These are phyloP conservation scores for Accipiter virgatus DNA, from an alignment of 2,113 vertebrate genomes.

Conservation along the genomic window DNA sequence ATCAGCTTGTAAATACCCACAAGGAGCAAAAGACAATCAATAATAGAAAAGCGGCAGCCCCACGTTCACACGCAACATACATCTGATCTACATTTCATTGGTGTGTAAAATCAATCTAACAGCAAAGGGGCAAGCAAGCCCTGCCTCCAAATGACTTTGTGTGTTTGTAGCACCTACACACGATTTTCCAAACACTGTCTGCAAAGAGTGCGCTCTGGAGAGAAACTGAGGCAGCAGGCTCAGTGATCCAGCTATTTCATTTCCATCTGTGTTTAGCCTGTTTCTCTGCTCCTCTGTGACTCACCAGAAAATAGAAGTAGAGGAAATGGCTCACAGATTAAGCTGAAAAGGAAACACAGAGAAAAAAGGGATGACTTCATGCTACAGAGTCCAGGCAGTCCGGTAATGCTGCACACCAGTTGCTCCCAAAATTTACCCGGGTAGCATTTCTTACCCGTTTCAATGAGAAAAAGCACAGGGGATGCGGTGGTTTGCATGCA, in stretches of 20 bases:
- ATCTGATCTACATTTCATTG: not conserved
- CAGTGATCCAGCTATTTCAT: not conserved
- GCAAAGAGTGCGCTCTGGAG: not conserved
- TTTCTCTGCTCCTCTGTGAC: not conserved
- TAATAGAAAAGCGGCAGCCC: not conserved
- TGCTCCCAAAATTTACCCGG: not conserved
- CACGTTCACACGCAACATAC: not conserved
- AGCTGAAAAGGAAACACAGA: slow-evolving; percentile 21
- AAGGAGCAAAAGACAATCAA: not conserved
- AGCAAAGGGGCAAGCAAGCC: not conserved
- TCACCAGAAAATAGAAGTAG: not conserved
- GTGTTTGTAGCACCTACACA: not conserved
- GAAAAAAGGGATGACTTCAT: not conserved
- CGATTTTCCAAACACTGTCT: not conserved
- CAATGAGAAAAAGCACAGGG: no score
- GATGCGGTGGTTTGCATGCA: not conserved
- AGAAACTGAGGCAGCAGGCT: slow-evolving; percentile 30
- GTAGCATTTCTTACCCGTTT: not conserved
- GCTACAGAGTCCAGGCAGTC: fast-evolving
- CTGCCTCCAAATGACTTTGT: not conserved
- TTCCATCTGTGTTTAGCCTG: not conserved
- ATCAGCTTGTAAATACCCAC: not conserved
- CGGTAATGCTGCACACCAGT: not conserved
- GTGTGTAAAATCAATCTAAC: not conserved
- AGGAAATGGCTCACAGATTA: not conserved